Evolutionary conservation across 2,888 invertebrate genomes (phyloP).

Genomic region (Drosophila testacea): DNA sequence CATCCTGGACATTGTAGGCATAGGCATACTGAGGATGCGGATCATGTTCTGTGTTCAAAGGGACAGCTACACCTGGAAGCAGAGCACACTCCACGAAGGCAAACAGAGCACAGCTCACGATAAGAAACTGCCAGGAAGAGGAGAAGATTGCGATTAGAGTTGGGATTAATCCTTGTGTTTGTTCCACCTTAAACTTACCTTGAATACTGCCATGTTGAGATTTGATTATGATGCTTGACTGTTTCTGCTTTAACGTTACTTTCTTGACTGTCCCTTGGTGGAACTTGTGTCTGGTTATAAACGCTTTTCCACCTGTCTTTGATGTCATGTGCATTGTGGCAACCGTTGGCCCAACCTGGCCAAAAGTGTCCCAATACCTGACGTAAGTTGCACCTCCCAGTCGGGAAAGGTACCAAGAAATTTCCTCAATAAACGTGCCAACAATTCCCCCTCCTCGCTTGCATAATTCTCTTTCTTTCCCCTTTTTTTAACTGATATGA

Average conservation of each 20-base stretch:
- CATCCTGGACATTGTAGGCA: constrained; percentile 84
- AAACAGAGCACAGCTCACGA: constrained; percentile 56
- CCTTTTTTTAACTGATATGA: constrained; percentile 40
- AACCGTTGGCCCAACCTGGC: constrained; percentile 58
- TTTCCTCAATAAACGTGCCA: constrained; percentile 81
- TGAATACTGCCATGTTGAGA: constrained; percentile 58
- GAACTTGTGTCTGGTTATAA: constrained; percentile 62
- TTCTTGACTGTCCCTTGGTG: constrained; percentile 60
- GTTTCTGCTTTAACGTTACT: constrained; percentile 39
- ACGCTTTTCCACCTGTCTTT: constrained; percentile 20
- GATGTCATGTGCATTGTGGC: constrained; percentile 55
- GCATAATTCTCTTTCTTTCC: constrained; percentile 39
- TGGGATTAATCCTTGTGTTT: constrained; percentile 1
- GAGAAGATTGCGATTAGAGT: not conserved
- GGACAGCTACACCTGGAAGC: constrained; percentile 50
- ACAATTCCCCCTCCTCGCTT: constrained; percentile 34
- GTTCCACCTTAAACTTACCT: constrained; percentile 43
- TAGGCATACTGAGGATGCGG: constrained; percentile 83
- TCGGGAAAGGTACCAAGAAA: constrained; percentile 21
- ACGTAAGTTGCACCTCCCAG: constrained; percentile 47
- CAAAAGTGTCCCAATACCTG: constrained; percentile 49
- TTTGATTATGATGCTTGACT: constrained; percentile 9
- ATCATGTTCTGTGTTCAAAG: constrained; percentile 72
- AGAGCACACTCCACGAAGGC: constrained; percentile 56
- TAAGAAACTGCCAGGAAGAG: constrained; percentile 27